Percentiles rank a stretch among this genome's conserved stretches.
Evolutionary conservation across 35 echinoderm and acorn worm genomes (phyloP).

Genomic region (Lytechinus pictus): DNA sequence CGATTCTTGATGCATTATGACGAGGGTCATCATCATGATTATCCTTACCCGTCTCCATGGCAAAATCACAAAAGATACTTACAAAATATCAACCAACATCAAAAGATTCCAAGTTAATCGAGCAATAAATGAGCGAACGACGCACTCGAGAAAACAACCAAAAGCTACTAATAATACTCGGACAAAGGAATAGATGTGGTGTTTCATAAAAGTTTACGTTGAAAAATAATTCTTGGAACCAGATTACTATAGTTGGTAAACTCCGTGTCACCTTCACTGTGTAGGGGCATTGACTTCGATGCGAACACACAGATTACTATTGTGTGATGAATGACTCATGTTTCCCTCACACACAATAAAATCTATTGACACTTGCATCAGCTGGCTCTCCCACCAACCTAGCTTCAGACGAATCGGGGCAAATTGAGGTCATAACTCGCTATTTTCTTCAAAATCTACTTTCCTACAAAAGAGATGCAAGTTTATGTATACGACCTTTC

Average conservation of each 20-base stretch:
- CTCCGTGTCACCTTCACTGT: not conserved
- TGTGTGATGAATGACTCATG: not conserved
- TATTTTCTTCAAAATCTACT: not conserved
- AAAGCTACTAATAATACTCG: not conserved
- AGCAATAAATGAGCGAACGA: not conserved
- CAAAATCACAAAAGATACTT: not conserved
- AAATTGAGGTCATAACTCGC: not conserved
- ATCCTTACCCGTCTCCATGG: not conserved
- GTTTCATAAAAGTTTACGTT: not conserved
- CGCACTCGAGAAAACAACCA: too few species aligned
- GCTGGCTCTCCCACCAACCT: not conserved
- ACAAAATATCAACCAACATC: not conserved
- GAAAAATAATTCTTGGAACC: not conserved
- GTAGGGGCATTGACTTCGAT: not conserved
- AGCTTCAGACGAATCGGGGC: constrained; percentile 7
- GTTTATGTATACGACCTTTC: not conserved
- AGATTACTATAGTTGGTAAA: not conserved
- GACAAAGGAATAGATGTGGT: not conserved
- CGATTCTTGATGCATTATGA: not conserved
- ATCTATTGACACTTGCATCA: not conserved
- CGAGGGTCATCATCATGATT: not conserved
- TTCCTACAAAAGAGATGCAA: not conserved
- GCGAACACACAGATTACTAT: not conserved
- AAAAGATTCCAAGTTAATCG: not conserved
- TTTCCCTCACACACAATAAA: not conserved